Conservation (phyloP, 2,888 invertebrate species). For the Stenichneumon culpator region DNA sequence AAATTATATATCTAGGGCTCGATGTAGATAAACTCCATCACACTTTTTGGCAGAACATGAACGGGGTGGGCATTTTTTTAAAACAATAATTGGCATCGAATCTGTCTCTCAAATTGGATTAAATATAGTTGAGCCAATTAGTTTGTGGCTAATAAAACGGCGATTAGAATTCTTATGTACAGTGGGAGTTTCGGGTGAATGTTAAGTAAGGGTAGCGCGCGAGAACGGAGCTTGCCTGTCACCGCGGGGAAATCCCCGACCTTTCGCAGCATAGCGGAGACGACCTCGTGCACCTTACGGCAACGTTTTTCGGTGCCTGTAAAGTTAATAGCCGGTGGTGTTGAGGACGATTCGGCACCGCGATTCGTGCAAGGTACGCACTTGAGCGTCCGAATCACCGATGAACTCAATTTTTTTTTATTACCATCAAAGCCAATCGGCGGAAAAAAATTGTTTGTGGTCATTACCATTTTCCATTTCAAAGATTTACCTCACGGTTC, state of each 20-base stretch:
- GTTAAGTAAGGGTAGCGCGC: neutral
- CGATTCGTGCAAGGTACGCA: conserved; percentile 16
- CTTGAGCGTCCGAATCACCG: neutral
- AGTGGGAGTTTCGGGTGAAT: neutral
- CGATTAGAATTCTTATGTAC: conserved; percentile 14
- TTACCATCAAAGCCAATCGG: neutral
- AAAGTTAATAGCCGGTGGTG: conserved; percentile 45
- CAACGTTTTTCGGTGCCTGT: conserved; percentile 42
- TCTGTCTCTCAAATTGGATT: neutral
- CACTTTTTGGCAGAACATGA: neutral
- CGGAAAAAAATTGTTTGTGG: neutral
- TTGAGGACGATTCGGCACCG: neutral
- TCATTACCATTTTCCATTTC: neutral
- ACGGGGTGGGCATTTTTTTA: neutral
- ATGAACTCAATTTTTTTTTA: neutral
- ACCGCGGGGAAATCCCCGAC: conserved; percentile 67
- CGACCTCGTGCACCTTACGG: neutral
- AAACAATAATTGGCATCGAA: neutral
- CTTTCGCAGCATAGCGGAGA: conserved; percentile 39
- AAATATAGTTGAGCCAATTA: neutral
- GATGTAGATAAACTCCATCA: neutral
- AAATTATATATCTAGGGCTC: neutral
- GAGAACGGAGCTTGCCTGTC: neutral
- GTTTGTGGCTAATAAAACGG: neutral
- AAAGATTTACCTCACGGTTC: neutral